Conservation (phyloP, 2,113 vertebrate species). For the Cyprinus carpio region DNA sequence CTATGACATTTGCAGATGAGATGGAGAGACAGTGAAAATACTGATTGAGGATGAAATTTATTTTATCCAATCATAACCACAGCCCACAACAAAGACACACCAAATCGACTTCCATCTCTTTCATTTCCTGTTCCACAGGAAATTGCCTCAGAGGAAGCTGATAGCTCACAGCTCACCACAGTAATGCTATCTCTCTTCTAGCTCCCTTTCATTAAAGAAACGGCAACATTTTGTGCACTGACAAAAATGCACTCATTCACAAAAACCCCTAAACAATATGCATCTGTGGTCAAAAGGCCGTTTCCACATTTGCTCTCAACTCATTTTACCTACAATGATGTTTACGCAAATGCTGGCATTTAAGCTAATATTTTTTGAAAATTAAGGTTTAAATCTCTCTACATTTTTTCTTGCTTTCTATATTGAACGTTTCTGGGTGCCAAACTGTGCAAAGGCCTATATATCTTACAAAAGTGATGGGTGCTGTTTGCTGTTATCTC, state of each 20-base stretch:
- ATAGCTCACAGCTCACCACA: constrained; percentile 66
- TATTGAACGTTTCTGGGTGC: neutral
- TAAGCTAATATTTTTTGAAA: neutral
- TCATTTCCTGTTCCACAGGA: constrained; percentile 95
- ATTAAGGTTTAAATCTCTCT: neutral
- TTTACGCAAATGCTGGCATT: neutral
- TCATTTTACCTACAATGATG: neutral
- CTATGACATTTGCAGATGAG: constrained; percentile 57
- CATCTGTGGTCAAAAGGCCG: neutral
- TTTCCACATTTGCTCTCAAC: neutral
- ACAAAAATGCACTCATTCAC: constrained; percentile 45
- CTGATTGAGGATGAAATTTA: constrained; percentile 60
- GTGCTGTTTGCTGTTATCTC: neutral
- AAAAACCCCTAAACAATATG: constrained; percentile 33
- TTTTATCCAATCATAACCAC: constrained; percentile 72
- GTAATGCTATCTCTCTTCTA: constrained; percentile 61
- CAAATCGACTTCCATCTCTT: constrained; percentile 70
- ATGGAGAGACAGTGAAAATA: constrained; percentile 31
- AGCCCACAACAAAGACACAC: constrained; percentile 64
- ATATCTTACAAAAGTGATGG: neutral
- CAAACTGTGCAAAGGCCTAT: neutral
- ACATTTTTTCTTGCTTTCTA: neutral
- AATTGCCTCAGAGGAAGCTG: constrained; percentile 79
- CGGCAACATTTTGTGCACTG: constrained; percentile 37
- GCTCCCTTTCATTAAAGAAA: constrained; percentile 59